Percentiles rank a stretch among this genome's conserved stretches.
Evolutionary conservation across 2,888 invertebrate genomes (phyloP).

Genomic region (Taphrorychus bicolor): DNA sequence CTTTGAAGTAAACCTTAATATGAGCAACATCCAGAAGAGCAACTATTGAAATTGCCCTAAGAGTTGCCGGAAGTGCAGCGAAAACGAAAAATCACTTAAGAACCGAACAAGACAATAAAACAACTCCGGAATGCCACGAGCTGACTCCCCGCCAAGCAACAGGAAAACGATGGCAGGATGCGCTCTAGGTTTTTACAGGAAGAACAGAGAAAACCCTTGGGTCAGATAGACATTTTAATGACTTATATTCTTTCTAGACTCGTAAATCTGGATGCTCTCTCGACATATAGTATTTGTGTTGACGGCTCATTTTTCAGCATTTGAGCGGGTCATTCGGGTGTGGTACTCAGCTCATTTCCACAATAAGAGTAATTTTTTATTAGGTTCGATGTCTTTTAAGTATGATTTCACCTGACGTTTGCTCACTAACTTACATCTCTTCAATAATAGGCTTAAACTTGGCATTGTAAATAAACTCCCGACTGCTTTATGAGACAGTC

Average conservation of each 20-base stretch:
- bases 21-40: background rate
- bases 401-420: too few relatives aligned
- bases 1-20: conserved; percentile 1
- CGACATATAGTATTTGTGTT: too few relatives aligned
- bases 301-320: too few relatives aligned
- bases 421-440: background rate
- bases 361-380: too few relatives aligned
- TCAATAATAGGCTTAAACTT: background rate
- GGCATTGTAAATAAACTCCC: background rate
- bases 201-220: conserved; percentile 47
- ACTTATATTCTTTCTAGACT: conserved; percentile 51
- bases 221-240: conserved; percentile 51
- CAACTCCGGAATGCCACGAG: conserved; percentile 16
- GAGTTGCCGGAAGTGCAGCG: background rate
- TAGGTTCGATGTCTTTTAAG: too few relatives aligned
- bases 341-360: too few relatives aligned
- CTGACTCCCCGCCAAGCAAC: conserved; percentile 15
- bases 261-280: conserved; percentile 52
- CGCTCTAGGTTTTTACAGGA: conserved; percentile 3
- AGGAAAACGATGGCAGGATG: conserved; percentile 30
- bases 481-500: background rate
- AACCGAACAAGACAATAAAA: conserved; percentile 23
- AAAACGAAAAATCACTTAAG: conserved; percentile 10
- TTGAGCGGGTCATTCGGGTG: too few relatives aligned
- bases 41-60: background rate